A percentile compares a stretch with the other conserved stretches of the same genome.
Evolutionary conservation across 1,140 invertebrate genomes (phyloP).

Genomic region (Leucophenga varia): DNA sequence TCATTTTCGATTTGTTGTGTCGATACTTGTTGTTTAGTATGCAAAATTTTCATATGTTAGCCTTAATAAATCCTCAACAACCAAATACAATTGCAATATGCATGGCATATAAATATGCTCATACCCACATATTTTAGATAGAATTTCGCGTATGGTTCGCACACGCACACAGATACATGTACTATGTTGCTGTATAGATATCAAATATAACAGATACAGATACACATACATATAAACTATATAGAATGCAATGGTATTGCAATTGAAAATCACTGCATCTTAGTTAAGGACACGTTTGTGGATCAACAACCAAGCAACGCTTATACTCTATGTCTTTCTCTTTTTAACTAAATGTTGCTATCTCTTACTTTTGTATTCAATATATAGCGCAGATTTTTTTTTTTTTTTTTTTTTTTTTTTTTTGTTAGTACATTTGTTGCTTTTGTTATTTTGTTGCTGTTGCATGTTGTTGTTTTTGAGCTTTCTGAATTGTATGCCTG

Average conservation of each 20-base stretch:
- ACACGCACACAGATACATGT: constrained; percentile 21
- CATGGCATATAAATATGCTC: constrained; percentile 2
- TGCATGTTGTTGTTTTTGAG: too few relatives aligned
- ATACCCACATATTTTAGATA: constrained; percentile 10
- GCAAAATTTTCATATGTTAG: constrained; percentile 54
- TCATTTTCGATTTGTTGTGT: constrained; percentile 20
- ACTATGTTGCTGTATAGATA: too few relatives aligned
- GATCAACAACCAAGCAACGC: too few relatives aligned
- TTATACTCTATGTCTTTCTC: too few relatives aligned
- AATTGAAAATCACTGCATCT: constrained; percentile 54
- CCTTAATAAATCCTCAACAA: constrained; percentile 46
- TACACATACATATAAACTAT: constrained; percentile 2
- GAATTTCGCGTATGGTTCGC: constrained; percentile 21
- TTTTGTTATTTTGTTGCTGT: too few relatives aligned
- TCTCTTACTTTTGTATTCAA: too few relatives aligned
- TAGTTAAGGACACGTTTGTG: constrained; percentile 53
- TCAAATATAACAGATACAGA: too few relatives aligned
- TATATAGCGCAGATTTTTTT: too few relatives aligned
- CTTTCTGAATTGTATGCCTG: too few relatives aligned
- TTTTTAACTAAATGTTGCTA: too few relatives aligned
- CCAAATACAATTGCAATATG: constrained; percentile 1
- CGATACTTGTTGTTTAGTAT: constrained; percentile 44
- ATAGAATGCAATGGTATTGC: constrained; percentile 34
- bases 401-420: too few relatives aligned
- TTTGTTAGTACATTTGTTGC: too few relatives aligned